These are phyloP conservation scores for Clarias fuscus DNA, from an alignment of 2,797 vertebrate genomes.

Conservation along the genomic window DNA sequence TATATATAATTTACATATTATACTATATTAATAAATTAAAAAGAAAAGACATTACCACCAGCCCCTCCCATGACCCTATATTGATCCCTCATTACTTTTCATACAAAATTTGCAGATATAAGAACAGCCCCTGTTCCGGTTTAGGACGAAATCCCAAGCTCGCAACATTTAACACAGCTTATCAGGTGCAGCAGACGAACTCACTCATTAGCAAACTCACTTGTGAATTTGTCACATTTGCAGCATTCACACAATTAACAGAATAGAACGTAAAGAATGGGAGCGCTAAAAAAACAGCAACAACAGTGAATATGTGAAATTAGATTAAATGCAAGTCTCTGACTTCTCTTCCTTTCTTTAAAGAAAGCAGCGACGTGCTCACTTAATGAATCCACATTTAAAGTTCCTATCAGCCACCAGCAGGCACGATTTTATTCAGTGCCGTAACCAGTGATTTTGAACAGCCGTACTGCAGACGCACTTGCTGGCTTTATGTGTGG, in stretches of 20 bases:
- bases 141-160: not conserved
- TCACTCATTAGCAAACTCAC: slow-evolving; percentile 2
- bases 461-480: slow-evolving; percentile 5
- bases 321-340: not conserved
- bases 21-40: no score
- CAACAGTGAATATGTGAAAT: slow-evolving; percentile 23
- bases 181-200: not conserved
- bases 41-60: not conserved
- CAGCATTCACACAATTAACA: not conserved
- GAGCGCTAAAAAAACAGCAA: not conserved
- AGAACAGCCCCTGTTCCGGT: not conserved
- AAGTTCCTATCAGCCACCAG: slow-evolving; percentile 18
- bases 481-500: slow-evolving; percentile 5
- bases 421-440: slow-evolving; percentile 18
- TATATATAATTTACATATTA: no score
- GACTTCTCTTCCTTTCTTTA: not conserved
- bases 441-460: slow-evolving; percentile 10
- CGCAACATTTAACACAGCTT: not conserved
- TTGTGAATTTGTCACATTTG: slow-evolving; percentile 2
- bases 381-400: not conserved
- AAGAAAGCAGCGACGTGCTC: not conserved
- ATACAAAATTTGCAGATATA: no score
- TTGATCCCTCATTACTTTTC: not conserved
- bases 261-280: not conserved
- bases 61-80: not conserved